Percentiles rank a stretch among this genome's conserved stretches.
Conservation (phyloP, 2,797 vertebrate species). For the Brotula barbata region DNA sequence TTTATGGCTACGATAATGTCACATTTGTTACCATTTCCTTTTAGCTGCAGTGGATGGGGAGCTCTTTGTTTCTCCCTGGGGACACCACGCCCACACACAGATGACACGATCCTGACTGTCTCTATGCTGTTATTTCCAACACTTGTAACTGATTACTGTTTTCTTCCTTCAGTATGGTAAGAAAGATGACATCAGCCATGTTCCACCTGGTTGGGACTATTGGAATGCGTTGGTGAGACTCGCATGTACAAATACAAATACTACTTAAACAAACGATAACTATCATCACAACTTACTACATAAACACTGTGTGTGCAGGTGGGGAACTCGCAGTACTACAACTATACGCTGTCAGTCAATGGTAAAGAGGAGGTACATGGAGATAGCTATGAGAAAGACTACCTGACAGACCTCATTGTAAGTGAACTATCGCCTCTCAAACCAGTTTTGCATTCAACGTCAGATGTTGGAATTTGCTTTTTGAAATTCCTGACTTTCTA, state of each 20-base stretch:
- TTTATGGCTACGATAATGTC: no score
- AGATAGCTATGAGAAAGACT: conserved; percentile 77
- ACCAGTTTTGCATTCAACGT: background rate
- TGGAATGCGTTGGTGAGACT: conserved; percentile 79
- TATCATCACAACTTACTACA: background rate
- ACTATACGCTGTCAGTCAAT: conserved; percentile 82
- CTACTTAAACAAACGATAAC: background rate
- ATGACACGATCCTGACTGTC: no score
- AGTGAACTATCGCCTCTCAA: conserved; percentile 34
- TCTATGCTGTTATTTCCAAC: no score
- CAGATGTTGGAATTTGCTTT: no score
- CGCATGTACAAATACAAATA: background rate
- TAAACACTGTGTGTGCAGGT: conserved; percentile 66
- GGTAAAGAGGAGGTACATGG: conserved; percentile 76
- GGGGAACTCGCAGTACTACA: conserved; percentile 83
- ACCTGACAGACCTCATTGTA: conserved; percentile 83
- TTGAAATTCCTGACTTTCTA: no score
- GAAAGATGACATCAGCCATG: conserved; percentile 62
- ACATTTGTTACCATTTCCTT: no score
- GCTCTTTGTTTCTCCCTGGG: no score
- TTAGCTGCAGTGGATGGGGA: no score
- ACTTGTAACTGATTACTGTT: no score
- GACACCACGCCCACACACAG: no score
- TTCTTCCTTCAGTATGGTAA: conserved; percentile 74
- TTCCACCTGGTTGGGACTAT: conserved; percentile 82